Percentiles rank a stretch among this genome's conserved stretches.
phyloP scores from a whole-genome alignment of 2,113 vertebrate genomes.

The Semnopithecus entellus region DNA sequence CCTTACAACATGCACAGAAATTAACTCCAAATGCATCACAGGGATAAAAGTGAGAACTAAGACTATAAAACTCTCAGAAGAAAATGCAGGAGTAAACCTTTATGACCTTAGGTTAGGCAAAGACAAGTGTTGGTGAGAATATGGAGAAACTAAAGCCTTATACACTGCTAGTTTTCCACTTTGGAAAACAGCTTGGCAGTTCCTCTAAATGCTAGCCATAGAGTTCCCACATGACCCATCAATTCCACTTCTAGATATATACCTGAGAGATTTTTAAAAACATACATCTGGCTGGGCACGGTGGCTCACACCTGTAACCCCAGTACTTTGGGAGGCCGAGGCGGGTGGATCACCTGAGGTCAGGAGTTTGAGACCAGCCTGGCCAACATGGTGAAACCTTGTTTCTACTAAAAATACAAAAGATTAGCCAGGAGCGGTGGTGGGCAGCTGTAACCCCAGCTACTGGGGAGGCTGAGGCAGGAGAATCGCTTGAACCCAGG shows the following conservation, averaged over 20 bases:
- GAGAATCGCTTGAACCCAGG: too few species aligned
- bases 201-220: background rate
- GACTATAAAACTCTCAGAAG: background rate
- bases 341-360: too few species aligned
- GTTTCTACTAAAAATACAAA: too few species aligned
- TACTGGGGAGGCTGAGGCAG: too few species aligned
- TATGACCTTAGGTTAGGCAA: background rate
- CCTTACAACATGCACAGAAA: background rate
- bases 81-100: background rate
- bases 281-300: too few species aligned
- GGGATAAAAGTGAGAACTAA: background rate
- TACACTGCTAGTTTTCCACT: background rate
- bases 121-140: background rate
- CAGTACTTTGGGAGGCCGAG: too few species aligned
- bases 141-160: background rate
- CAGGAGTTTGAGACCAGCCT: too few species aligned
- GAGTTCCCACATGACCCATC: background rate
- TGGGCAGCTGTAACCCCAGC: too few species aligned
- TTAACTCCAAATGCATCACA: background rate
- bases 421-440: too few species aligned
- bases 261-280: background rate
- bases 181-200: background rate
- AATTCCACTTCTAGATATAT: background rate
- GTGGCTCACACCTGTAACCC: too few species aligned
- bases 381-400: too few species aligned